A percentile compares a stretch with the other conserved stretches of the same genome.
phyloP scores from a whole-genome alignment of 2,113 vertebrate genomes.

The Cheirogaleus medius region DNA sequence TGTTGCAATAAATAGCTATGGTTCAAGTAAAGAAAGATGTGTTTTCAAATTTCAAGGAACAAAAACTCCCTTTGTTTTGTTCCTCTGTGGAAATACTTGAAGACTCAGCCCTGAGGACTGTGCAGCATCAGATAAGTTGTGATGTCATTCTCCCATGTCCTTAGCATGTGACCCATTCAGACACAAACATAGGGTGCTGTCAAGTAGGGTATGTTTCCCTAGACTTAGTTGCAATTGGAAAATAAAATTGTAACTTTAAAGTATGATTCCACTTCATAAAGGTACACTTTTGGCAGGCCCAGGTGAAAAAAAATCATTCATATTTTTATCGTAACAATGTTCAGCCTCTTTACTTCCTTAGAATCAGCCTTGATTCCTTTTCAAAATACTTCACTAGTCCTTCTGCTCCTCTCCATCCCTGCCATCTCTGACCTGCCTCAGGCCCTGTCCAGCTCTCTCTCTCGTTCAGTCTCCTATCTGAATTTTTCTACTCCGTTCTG shows the following conservation, averaged over 20 bases:
- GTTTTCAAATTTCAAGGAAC: conserved; percentile 47
- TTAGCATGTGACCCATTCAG: not conserved
- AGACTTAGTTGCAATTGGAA: not conserved
- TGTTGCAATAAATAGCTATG: conserved; percentile 35
- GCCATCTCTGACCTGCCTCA: not conserved
- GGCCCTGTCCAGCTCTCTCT: not conserved
- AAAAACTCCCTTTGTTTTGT: conserved; percentile 49
- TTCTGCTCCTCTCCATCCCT: not conserved
- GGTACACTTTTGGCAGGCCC: not conserved
- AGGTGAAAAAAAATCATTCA: not conserved
- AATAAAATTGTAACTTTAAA: not conserved
- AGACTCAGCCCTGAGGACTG: not conserved
- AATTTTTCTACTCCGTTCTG: not conserved
- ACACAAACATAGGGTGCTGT: not conserved
- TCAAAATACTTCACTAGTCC: not conserved
- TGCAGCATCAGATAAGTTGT: not conserved
- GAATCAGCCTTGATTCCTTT: not conserved
- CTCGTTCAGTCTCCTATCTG: not conserved
- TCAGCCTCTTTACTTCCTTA: not conserved
- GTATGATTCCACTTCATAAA: not conserved
- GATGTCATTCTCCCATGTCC: not conserved
- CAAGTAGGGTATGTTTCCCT: not conserved
- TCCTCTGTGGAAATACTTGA: conserved; percentile 3
- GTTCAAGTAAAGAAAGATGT: conserved; percentile 10
- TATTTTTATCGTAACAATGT: not conserved